Evolutionary conservation across 2,113 vertebrate genomes (phyloP).

Genomic region (Chiloscyllium plagiosum): DNA sequence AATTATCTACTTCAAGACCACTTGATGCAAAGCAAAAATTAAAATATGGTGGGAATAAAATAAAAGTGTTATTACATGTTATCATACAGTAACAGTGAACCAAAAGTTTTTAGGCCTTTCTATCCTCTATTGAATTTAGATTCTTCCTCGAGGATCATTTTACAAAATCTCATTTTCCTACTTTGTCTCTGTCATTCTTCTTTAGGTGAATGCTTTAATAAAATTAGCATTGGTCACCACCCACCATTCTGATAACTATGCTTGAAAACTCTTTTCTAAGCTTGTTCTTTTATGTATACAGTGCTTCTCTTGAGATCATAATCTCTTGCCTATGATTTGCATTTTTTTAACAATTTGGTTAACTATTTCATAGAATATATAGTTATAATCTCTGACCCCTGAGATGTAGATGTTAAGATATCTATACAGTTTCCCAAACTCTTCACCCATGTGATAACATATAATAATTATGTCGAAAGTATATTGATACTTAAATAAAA

Average conservation of each 20-base stretch:
- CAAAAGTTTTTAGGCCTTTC: background rate
- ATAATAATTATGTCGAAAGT: constrained; percentile 21
- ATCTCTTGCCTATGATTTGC: background rate
- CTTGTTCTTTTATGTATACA: background rate
- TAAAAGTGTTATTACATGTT: background rate
- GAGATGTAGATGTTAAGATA: background rate
- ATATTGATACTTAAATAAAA: constrained; percentile 19
- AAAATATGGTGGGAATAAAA: background rate
- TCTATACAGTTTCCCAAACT: background rate
- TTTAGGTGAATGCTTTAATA: background rate
- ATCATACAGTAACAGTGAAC: background rate
- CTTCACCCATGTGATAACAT: background rate
- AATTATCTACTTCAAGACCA: background rate
- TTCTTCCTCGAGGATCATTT: background rate
- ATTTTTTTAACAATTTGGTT: background rate
- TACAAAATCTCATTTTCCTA: background rate
- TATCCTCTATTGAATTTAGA: background rate
- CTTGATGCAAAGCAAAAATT: background rate
- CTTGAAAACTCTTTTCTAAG: background rate
- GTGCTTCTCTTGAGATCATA: background rate
- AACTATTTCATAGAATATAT: background rate
- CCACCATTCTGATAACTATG: background rate
- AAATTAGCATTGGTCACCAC: background rate
- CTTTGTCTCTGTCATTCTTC: background rate
- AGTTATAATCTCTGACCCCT: background rate